Evolutionary conservation across 2,113 vertebrate species (phyloP).

Genomic region (Melanotaenia duboulayi): DNA sequence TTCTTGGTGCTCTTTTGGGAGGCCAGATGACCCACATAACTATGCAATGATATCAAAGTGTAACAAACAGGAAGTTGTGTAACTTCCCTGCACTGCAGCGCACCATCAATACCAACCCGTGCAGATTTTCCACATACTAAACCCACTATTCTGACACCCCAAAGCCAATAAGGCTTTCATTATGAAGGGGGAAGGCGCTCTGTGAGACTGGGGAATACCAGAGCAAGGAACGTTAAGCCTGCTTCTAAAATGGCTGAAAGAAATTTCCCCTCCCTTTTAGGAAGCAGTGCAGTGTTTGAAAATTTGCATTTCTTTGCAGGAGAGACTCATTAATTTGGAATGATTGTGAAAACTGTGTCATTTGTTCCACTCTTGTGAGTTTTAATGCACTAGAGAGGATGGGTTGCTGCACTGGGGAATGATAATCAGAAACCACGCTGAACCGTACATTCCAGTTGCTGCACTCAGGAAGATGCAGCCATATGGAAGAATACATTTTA

Average conservation of each 20-base stretch:
- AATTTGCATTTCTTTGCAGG: constrained; percentile 76
- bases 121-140: constrained; percentile 64
- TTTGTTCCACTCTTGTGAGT: constrained; percentile 76
- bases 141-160: constrained; percentile 41
- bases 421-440: constrained; percentile 44
- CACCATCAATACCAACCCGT: constrained; percentile 22
- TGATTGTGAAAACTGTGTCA: constrained; percentile 71
- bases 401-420: constrained; percentile 61
- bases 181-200: constrained; percentile 59
- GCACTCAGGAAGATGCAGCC: constrained; percentile 6
- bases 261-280: constrained; percentile 48
- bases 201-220: constrained; percentile 57
- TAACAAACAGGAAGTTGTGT: constrained; percentile 69
- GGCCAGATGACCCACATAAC: constrained; percentile 43
- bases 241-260: constrained; percentile 68
- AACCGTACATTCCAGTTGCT: constrained; percentile 23
- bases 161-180: constrained; percentile 67
- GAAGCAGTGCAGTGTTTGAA: constrained; percentile 68
- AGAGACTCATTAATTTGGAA: constrained; percentile 71
- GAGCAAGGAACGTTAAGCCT: constrained; percentile 30
- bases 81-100: constrained; percentile 39
- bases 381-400: constrained; percentile 71
- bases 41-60: constrained; percentile 40
- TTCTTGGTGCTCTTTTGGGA: constrained; percentile 22
- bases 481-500: neutral